A percentile compares a stretch with the other conserved stretches of the same genome.
Evolutionary conservation across 2,888 invertebrate genomes (phyloP).

Genomic region (Tenthredo scrophulariae): DNA sequence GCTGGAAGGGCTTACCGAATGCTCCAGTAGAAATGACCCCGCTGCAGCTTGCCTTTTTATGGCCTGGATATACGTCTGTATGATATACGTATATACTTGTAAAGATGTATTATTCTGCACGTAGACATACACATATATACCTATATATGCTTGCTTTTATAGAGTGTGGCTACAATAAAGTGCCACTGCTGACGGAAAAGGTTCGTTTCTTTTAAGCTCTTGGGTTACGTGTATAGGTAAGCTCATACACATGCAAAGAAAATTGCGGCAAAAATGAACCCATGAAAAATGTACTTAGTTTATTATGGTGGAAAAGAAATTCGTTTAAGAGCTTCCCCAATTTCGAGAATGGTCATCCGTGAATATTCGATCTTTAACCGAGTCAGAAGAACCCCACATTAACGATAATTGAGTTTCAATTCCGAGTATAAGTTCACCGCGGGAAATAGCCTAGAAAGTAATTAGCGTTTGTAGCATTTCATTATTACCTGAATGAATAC

Average conservation of each 20-base stretch:
- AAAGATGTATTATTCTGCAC: background rate
- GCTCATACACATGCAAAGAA: background rate
- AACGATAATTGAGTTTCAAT: no score
- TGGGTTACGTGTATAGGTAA: background rate
- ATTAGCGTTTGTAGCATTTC: no score
- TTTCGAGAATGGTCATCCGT: no score
- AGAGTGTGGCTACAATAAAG: constrained; percentile 44
- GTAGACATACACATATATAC: background rate
- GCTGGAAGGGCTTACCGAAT: background rate
- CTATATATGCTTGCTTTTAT: background rate
- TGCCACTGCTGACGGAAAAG: constrained; percentile 37
- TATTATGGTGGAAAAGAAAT: no score
- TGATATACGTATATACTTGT: background rate
- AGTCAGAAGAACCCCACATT: no score
- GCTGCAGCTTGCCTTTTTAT: constrained; percentile 27
- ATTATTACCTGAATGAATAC: no score
- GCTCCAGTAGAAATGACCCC: constrained; percentile 11
- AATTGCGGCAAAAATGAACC: background rate
- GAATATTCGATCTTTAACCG: no score
- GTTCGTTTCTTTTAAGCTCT: constrained; percentile 30
- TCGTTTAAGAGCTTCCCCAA: no score
- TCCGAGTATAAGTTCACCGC: no score
- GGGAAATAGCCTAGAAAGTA: no score
- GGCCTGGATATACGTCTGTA: background rate
- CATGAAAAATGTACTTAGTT: background rate